phyloP scores from a whole-genome alignment of 2,888 invertebrate species.

The Eilema depressum region DNA sequence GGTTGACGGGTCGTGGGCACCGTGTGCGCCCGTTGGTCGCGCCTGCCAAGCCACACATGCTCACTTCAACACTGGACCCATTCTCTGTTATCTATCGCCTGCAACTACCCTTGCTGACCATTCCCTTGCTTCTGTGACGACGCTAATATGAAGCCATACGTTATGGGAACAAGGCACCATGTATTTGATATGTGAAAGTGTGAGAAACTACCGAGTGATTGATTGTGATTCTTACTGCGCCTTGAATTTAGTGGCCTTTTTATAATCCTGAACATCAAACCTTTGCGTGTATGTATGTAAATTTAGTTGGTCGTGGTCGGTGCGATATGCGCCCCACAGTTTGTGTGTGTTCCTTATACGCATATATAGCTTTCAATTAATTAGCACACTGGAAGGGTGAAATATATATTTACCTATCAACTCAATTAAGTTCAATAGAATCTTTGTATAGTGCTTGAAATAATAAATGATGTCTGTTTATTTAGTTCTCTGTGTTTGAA shows the following conservation, averaged over 20 bases:
- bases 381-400: background rate
- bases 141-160: slow-evolving; percentile 13
- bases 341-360: background rate
- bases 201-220: slow-evolving; percentile 23
- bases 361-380: background rate
- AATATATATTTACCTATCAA: background rate
- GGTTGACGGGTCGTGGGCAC: slow-evolving; percentile 84
- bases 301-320: background rate
- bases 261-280: slow-evolving; percentile 53
- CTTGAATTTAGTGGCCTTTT: slow-evolving; percentile 42
- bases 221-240: slow-evolving; percentile 31
- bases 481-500: background rate
- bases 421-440: background rate
- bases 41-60: slow-evolving; percentile 84
- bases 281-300: slow-evolving; percentile 37
- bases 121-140: slow-evolving; percentile 6
- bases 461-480: background rate
- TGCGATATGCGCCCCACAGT: background rate
- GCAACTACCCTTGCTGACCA: slow-evolving; percentile 17
- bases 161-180: slow-evolving; percentile 2
- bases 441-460: too few relatives aligned
- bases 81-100: slow-evolving; percentile 33
- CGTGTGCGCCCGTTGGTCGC: slow-evolving; percentile 76
- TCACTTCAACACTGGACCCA: slow-evolving; percentile 73
- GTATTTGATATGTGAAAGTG: slow-evolving; percentile 19